A percentile compares a stretch with the other conserved stretches of the same genome.
Evolutionary conservation across 1,140 invertebrate species (phyloP).

Genomic region (Aethina tumida): DNA sequence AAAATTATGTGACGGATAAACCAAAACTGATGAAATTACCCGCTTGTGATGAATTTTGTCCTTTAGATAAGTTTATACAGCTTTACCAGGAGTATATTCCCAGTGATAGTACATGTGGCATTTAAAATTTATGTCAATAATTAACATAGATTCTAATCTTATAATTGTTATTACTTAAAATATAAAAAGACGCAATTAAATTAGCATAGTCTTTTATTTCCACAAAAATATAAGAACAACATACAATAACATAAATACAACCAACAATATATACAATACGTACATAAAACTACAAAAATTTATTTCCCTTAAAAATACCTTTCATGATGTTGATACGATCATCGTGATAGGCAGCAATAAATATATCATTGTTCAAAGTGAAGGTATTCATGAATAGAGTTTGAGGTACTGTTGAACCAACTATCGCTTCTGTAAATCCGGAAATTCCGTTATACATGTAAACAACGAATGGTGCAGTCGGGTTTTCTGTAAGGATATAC

Average conservation of each 20-base stretch:
- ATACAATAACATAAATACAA: too few species aligned
- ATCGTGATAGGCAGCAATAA: slow-evolving; percentile 18
- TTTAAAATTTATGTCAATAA: too few species aligned
- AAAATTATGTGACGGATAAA: slow-evolving; percentile 17
- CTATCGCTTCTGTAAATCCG: slow-evolving; percentile 17
- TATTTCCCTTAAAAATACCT: slow-evolving; percentile 23
- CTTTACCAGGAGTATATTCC: slow-evolving; percentile 27
- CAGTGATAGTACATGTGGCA: slow-evolving; percentile 9
- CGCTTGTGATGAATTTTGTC: slow-evolving; percentile 28
- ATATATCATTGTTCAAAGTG: slow-evolving; percentile 15
- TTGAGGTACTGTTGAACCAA: slow-evolving; percentile 13
- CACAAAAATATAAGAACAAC: too few species aligned
- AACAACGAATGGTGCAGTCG: slow-evolving; percentile 18
- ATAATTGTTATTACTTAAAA: too few species aligned
- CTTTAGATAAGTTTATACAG: slow-evolving; percentile 30
- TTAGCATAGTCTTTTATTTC: too few species aligned
- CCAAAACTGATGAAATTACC: slow-evolving; percentile 25
- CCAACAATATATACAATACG: too few species aligned
- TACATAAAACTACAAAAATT: too few species aligned
- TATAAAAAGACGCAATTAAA: too few species aligned
- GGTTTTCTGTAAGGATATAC: slow-evolving; percentile 24
- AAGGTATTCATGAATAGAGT: slow-evolving; percentile 15
- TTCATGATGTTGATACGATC: slow-evolving; percentile 19
- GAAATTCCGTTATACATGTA: slow-evolving; percentile 24
- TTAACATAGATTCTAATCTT: too few species aligned